Conservation (phyloP, 2,113 vertebrate genomes). For the Pomatorhinus ruficollis region DNA sequence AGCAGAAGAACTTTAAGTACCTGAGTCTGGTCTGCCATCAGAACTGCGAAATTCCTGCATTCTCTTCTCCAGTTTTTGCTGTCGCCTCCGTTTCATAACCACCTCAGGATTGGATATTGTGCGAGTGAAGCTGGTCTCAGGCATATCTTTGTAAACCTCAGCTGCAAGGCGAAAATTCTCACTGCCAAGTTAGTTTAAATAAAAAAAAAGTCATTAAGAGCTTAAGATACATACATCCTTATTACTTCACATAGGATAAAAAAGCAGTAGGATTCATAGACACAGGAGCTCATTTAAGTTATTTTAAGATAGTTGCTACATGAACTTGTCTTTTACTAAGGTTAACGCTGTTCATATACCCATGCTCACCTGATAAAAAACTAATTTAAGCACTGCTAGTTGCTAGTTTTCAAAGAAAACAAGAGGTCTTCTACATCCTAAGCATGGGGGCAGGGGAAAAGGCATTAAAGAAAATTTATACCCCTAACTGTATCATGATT, state of each 20-base stretch:
- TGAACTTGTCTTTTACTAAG: neutral
- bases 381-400: neutral
- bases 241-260: neutral
- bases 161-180: slow-evolving; percentile 94
- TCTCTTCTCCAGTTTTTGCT: slow-evolving; percentile 94
- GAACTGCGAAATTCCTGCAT: slow-evolving; percentile 97
- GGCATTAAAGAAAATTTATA: neutral
- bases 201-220: neutral
- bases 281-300: neutral
- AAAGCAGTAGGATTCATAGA: neutral
- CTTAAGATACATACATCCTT: neutral
- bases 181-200: slow-evolving; percentile 63
- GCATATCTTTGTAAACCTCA: slow-evolving; percentile 99
- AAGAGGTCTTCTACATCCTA: neutral
- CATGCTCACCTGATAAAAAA: neutral
- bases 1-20: slow-evolving; percentile 51
- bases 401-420: neutral
- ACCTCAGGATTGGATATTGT: slow-evolving; percentile 98
- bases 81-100: slow-evolving; percentile 95
- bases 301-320: neutral
- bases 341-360: neutral
- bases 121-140: slow-evolving; percentile 96
- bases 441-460: fast-evolving
- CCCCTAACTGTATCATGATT: neutral
- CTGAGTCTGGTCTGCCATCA: slow-evolving; percentile 94